Base-by-base conservation (phyloP, 2,888 invertebrate species). In the Hedya salicella region DNA sequence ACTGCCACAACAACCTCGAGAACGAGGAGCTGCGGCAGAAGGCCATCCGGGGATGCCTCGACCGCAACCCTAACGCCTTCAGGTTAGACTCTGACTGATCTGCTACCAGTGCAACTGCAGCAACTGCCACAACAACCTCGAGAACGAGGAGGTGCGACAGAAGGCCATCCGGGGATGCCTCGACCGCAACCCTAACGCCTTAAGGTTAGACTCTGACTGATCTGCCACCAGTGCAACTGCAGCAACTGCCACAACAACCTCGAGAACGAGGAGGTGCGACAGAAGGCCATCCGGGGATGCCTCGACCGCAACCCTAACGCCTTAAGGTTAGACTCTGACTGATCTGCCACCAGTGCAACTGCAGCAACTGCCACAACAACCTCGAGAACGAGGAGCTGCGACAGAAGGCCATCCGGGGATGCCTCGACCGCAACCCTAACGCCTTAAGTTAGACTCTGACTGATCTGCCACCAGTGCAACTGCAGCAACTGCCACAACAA, bases 401-500 rank as follows among this genome's bases (percentile, higher is more conserved):
- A 17, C 98, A 98, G 80, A 95, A 96, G 78, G 99, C 99, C 6
- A 99, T 99, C 59, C 96, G 97, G 74, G 95, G 97, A 30, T 99
- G 99, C 76, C 92, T 99, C 50, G 99, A 99, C 75, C 93, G 99
- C 72, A 99, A 99, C 92, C 99, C 99, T 0, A 96, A 97, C 80
- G 99, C 99, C 9, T 99, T 99, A 85, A 94, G 94, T 94, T 36
- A 25, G 25, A 25, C 25, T 25, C 6, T 92, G 99, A 99, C 85
- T 99, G 99, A 86, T 99, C 89, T 99, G 99, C 91, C 96, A 97
- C 86, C 95, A 95, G 86, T 99, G 99, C 91, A 99, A 99, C 85
- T 99, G 99, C 88, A 96, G 96, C 86, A 98, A 98, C 89, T 99
- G 99, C 86, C 97, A 95, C 77, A 99, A 99, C 82, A 99, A 99